Percentiles rank a stretch among this genome's conserved stretches.
These are phyloP conservation scores for Spodoptera frugiperda DNA, from an alignment of 1,140 invertebrate species.

Conservation along the genomic window DNA sequence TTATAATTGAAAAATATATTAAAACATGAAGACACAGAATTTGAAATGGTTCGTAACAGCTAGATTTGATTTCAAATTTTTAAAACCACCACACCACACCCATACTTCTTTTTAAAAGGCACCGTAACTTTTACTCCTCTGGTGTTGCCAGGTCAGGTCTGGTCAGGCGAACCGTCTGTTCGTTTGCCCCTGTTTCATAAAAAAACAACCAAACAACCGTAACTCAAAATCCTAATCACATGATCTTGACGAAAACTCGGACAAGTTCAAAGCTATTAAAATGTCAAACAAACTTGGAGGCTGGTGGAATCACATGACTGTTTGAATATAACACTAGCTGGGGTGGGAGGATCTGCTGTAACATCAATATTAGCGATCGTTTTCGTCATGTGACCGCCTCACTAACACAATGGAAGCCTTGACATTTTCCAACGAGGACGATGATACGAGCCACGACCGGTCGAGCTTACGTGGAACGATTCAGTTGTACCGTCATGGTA, in stretches of 20 bases:
- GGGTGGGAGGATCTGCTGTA: conserved; percentile 22
- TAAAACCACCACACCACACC: too few species aligned
- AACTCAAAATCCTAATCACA: not conserved
- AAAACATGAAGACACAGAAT: too few species aligned
- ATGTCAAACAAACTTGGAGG: conserved; percentile 13
- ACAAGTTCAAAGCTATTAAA: conserved; percentile 27
- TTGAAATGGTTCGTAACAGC: too few species aligned
- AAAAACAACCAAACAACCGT: not conserved
- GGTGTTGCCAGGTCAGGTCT: too few species aligned
- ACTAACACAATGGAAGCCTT: conserved; percentile 66
- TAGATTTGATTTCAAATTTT: too few species aligned
- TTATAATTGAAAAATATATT: too few species aligned
- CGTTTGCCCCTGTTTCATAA: too few species aligned
- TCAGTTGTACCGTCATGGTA: conserved; percentile 29
- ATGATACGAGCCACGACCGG: conserved; percentile 47
- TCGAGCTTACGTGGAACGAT: conserved; percentile 47
- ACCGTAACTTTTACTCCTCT: too few species aligned
- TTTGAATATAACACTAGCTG: conserved; percentile 23
- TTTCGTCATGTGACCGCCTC: conserved; percentile 66
- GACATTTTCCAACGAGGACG: conserved; percentile 67
- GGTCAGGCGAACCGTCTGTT: too few species aligned
- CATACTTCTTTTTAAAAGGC: too few species aligned
- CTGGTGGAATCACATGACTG: conserved; percentile 32
- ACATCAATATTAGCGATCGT: conserved; percentile 63
- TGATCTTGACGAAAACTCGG: not conserved